phyloP scores from a whole-genome alignment of 2,888 invertebrate genomes.

The Thymelicus lineola region DNA sequence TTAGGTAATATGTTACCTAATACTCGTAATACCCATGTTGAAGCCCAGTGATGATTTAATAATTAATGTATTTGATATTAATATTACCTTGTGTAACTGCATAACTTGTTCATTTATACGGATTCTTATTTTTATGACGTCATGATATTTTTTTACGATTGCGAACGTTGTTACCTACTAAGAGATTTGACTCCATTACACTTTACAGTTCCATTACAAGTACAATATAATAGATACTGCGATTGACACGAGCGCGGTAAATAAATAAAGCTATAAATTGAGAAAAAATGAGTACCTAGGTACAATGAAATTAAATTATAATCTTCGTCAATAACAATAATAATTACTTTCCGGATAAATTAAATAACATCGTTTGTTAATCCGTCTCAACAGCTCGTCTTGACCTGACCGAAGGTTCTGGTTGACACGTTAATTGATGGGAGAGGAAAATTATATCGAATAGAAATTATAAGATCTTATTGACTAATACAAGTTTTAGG shows the following conservation, averaged over 20 bases:
- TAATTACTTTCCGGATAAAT: slow-evolving; percentile 1
- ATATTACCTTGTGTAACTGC: no score
- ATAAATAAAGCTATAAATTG: not conserved
- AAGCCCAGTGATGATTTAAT: no score
- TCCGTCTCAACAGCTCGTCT: not conserved
- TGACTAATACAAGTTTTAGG: no score
- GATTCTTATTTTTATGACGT: no score
- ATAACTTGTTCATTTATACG: no score
- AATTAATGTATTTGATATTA: no score
- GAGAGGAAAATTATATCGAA: not conserved
- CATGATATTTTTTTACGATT: no score
- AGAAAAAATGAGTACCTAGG: not conserved
- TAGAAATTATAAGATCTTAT: not conserved
- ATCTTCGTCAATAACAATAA: slow-evolving; percentile 1
- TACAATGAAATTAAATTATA: slow-evolving; percentile 3
- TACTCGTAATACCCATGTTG: no score
- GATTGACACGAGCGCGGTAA: not conserved
- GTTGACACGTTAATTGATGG: not conserved
- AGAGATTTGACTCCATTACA: no score
- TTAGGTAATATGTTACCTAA: no score
- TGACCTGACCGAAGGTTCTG: not conserved
- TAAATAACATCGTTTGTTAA: slow-evolving; percentile 3
- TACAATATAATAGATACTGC: not conserved
- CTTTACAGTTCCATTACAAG: no score
- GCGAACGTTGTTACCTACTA: no score